Evolutionary conservation across 2,888 invertebrate genomes (phyloP).

Genomic region (Neoascia interrupta): DNA sequence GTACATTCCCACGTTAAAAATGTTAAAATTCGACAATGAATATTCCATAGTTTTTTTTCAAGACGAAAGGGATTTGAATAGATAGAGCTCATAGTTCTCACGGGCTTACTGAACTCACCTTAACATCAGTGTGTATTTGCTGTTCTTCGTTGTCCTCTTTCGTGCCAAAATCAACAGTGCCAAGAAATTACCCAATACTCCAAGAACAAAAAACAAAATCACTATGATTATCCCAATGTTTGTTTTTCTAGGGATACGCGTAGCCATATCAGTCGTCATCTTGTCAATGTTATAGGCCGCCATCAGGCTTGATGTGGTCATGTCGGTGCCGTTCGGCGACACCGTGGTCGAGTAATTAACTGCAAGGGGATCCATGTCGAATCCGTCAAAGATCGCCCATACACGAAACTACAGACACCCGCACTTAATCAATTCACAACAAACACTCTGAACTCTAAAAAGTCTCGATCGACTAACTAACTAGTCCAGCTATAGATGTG

Average conservation of each 20-base stretch:
- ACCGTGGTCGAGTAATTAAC: constrained; percentile 31
- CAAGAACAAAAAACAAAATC: constrained; percentile 79
- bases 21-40: neutral
- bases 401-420: neutral
- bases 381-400: constrained; percentile 33
- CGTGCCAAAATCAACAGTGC: constrained; percentile 87
- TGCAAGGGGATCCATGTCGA: constrained; percentile 37
- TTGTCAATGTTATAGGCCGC: too few relatives aligned
- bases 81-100: neutral
- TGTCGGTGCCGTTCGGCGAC: constrained; percentile 16
- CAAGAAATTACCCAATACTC: constrained; percentile 87
- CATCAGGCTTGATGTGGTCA: neutral
- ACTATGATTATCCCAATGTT: constrained; percentile 26
- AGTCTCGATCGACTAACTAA: constrained; percentile 23
- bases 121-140: constrained; percentile 88
- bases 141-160: constrained; percentile 87
- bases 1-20: constrained; percentile 7
- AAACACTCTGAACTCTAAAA: constrained; percentile 11
- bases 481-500: constrained; percentile 24
- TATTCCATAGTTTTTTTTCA: neutral
- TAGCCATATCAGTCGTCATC: too few relatives aligned
- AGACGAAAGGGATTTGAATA: neutral
- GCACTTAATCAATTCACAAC: neutral
- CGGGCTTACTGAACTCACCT: constrained; percentile 72
- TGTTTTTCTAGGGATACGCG: constrained; percentile 10